phyloP scores from a whole-genome alignment of 2,797 vertebrate genomes.

The Poecilia wingei region DNA sequence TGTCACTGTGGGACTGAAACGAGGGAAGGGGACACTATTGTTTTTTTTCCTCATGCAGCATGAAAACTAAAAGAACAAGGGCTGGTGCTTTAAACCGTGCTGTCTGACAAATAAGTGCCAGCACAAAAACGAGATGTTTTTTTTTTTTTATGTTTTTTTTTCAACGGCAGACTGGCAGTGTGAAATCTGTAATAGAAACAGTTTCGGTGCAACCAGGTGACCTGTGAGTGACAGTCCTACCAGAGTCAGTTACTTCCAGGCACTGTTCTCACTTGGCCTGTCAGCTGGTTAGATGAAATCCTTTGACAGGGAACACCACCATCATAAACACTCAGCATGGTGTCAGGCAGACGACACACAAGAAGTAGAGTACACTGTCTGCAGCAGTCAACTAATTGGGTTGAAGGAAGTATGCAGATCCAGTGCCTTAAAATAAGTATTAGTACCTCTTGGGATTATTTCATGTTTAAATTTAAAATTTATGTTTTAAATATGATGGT shows the following conservation, averaged over 20 bases:
- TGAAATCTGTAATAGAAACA: slow-evolving; percentile 37
- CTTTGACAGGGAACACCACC: slow-evolving; percentile 30
- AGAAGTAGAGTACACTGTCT: slow-evolving; percentile 32
- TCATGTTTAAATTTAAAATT: background rate
- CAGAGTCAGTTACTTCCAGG: slow-evolving; percentile 52
- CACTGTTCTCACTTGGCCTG: slow-evolving; percentile 46
- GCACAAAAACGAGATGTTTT: slow-evolving; percentile 29
- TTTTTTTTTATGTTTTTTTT: slow-evolving; percentile 14
- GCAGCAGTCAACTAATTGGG: slow-evolving; percentile 21
- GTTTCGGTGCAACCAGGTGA: slow-evolving; percentile 46
- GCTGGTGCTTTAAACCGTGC: slow-evolving; percentile 40
- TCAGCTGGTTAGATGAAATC: slow-evolving; percentile 44
- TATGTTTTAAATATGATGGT: background rate
- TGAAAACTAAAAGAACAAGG: slow-evolving; percentile 46
- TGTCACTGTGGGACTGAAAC: slow-evolving; percentile 41
- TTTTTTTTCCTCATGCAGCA: slow-evolving; percentile 24
- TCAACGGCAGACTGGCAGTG: slow-evolving; percentile 23
- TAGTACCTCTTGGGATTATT: background rate
- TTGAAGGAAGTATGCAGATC: slow-evolving; percentile 19
- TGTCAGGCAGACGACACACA: slow-evolving; percentile 28
- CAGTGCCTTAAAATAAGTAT: background rate
- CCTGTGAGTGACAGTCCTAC: slow-evolving; percentile 50
- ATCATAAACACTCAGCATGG: slow-evolving; percentile 43
- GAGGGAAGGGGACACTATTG: slow-evolving; percentile 32
- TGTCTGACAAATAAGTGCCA: slow-evolving; percentile 42